Percentiles rank a stretch among this genome's conserved stretches.
These are phyloP conservation scores for Agrilus planipennis DNA, from an alignment of 1,140 invertebrate species.

Conservation along the genomic window DNA sequence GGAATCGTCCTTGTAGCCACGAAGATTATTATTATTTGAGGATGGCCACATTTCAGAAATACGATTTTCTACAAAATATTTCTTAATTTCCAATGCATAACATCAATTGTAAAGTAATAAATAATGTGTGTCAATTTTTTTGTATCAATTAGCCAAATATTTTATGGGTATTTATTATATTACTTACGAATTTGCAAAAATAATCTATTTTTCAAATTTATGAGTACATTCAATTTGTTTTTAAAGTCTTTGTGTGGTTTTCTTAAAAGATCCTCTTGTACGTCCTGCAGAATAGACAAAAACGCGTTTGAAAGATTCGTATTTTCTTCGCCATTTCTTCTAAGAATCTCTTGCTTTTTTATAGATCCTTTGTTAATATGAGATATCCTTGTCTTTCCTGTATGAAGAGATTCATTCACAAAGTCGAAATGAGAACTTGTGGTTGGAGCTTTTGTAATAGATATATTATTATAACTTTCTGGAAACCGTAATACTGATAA, in stretches of 20 bases:
- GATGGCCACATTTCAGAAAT: slow-evolving; percentile 28
- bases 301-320: background rate
- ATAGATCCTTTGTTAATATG: no score
- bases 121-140: background rate
- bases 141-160: background rate
- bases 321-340: no score
- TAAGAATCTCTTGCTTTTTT: no score
- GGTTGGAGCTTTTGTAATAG: slow-evolving; percentile 5
- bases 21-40: slow-evolving; percentile 22
- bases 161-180: slow-evolving; percentile 2
- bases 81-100: slow-evolving; percentile 5
- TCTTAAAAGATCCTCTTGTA: slow-evolving; percentile 40
- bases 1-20: slow-evolving; percentile 30
- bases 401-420: no score
- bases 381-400: no score
- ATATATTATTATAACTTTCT: slow-evolving; percentile 9
- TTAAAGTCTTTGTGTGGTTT: slow-evolving; percentile 39
- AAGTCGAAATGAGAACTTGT: no score
- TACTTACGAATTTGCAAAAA: slow-evolving; percentile 43
- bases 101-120: slow-evolving; percentile 5
- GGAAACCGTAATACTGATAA: background rate
- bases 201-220: slow-evolving; percentile 41
- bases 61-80: slow-evolving; percentile 21
- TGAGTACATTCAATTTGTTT: slow-evolving; percentile 43
- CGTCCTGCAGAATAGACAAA: slow-evolving; percentile 4